These are phyloP conservation scores for Dorcus hopei DNA, from an alignment of 2,888 invertebrate genomes.

Conservation along the genomic window DNA sequence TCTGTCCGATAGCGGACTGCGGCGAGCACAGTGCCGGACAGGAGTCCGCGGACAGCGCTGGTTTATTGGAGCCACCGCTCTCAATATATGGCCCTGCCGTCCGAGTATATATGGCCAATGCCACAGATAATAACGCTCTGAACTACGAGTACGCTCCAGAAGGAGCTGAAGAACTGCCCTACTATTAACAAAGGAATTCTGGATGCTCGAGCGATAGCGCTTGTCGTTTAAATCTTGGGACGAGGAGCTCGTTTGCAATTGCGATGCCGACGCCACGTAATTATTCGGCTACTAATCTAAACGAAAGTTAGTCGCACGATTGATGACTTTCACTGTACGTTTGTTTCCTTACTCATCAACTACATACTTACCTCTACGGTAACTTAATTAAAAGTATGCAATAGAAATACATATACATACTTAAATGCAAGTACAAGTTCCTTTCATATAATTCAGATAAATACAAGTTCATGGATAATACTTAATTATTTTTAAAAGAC, in stretches of 20 bases:
- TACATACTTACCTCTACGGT: background rate
- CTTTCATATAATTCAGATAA: too few species aligned
- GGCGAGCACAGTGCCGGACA: conserved; percentile 16
- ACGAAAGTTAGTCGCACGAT: background rate
- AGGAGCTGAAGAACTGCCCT: conserved; percentile 15
- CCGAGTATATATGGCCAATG: conserved; percentile 30
- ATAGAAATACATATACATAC: too few species aligned
- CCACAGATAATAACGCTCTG: conserved; percentile 31
- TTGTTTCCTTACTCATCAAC: background rate
- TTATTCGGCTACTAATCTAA: background rate
- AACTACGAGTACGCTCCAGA: conserved; percentile 16
- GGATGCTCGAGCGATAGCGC: conserved; percentile 14
- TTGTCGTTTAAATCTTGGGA: conserved; percentile 16
- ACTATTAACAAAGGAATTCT: conserved; percentile 15
- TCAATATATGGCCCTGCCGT: conserved; percentile 19
- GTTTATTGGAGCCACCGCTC: conserved; percentile 30
- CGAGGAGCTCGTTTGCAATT: conserved; percentile 8
- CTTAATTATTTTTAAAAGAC: too few species aligned
- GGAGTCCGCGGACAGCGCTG: conserved; percentile 22
- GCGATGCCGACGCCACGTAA: conserved; percentile 3
- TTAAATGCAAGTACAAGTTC: too few species aligned
- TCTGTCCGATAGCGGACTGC: conserved; percentile 25
- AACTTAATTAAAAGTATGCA: too few species aligned
- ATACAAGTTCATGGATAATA: too few species aligned
- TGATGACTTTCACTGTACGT: conserved; percentile 4